Percentiles rank a stretch among this genome's conserved stretches.
These are phyloP conservation scores for Passer domesticus DNA, from an alignment of 2,113 vertebrate species.

Conservation along the genomic window DNA sequence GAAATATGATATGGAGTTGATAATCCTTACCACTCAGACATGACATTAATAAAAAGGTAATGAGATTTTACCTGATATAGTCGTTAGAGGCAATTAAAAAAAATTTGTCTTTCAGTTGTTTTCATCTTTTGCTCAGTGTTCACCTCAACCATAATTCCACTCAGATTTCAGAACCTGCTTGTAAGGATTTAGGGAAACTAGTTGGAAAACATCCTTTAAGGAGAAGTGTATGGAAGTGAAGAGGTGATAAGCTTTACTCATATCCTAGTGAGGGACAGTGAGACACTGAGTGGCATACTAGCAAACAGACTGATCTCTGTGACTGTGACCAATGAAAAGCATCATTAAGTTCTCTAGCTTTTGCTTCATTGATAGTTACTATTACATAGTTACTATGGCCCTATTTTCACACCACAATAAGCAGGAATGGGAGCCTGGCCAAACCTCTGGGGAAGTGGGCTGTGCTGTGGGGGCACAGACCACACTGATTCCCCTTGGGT, in stretches of 20 bases:
- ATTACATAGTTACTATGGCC: not conserved
- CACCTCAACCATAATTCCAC: not conserved
- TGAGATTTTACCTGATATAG: not conserved
- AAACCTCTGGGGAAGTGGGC: not conserved
- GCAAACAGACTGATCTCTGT: not conserved
- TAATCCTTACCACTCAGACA: not conserved
- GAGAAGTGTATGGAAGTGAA: not conserved
- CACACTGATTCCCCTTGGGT: too few relatives aligned
- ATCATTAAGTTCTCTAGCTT: not conserved
- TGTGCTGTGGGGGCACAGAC: fast-evolving
- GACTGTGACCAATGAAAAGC: not conserved
- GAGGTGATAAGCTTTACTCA: not conserved
- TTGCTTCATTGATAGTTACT: not conserved
- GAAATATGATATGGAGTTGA: not conserved
- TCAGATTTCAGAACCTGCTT: not conserved
- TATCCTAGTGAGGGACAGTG: not conserved
- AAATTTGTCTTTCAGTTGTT: not conserved
- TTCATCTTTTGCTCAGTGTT: not conserved
- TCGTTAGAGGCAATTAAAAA: not conserved
- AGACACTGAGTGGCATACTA: not conserved
- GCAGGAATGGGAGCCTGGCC: not conserved
- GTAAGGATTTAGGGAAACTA: not conserved
- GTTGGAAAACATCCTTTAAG: not conserved
- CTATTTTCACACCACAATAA: not conserved
- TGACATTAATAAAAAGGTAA: not conserved